Evolutionary conservation across 2,113 vertebrate species (phyloP).

Genomic region (Sceloporus tristichus): DNA sequence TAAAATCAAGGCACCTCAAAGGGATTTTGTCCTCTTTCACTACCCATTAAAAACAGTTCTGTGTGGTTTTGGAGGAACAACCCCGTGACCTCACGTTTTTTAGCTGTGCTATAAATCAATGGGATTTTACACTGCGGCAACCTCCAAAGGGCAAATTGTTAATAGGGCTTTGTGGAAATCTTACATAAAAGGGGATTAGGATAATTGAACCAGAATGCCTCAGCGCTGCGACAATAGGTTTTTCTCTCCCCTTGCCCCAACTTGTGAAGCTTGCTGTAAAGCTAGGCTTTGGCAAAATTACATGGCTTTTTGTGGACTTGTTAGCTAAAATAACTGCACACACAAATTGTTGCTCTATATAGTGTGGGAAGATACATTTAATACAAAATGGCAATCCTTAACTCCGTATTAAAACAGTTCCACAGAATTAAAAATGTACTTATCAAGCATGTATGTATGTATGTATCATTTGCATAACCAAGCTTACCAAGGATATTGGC

Average conservation of each 20-base stretch:
- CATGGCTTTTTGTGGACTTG: neutral
- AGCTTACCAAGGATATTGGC: neutral
- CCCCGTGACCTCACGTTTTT: slow-evolving; percentile 48
- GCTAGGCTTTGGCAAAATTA: neutral
- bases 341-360: neutral
- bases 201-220: slow-evolving; percentile 8
- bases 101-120: slow-evolving; percentile 39
- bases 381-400: neutral
- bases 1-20: slow-evolving; percentile 51
- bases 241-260: neutral
- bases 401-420: no score
- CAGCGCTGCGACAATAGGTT: neutral
- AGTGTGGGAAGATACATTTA: neutral
- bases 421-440: neutral
- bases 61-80: slow-evolving; percentile 42
- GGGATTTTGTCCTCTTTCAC: slow-evolving; percentile 43
- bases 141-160: slow-evolving; percentile 34
- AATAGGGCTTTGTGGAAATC: slow-evolving; percentile 19
- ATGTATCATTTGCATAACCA: neutral
- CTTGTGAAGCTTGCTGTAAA: neutral
- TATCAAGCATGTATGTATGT: neutral
- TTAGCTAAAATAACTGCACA: neutral
- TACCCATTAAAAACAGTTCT: slow-evolving; percentile 31
- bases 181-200: slow-evolving; percentile 22
- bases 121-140: slow-evolving; percentile 20